Conservation (phyloP, 2,888 invertebrate species). For the Hirtodrosophila histrioides region DNA sequence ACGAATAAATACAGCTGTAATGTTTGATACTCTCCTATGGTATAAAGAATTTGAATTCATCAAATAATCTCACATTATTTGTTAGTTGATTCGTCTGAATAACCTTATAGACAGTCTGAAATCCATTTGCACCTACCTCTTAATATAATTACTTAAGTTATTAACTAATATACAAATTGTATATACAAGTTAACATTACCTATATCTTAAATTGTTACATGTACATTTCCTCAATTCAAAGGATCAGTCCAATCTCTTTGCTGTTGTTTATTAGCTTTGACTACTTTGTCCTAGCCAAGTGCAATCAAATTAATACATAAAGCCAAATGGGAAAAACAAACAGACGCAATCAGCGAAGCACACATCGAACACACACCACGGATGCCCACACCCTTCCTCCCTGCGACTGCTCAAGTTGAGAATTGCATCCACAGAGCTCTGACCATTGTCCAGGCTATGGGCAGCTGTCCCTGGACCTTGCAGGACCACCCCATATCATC, state of each 20-base stretch:
- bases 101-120: no score
- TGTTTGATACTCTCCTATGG: no score
- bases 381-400: background rate
- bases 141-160: no score
- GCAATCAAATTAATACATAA: conserved; percentile 71
- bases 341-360: conserved; percentile 31
- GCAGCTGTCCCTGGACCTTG: conserved; percentile 52
- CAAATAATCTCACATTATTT: no score
- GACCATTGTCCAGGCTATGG: conserved; percentile 44
- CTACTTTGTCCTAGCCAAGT: conserved; percentile 8
- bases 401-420: background rate
- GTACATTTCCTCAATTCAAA: no score
- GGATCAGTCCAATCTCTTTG: background rate
- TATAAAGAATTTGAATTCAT: no score
- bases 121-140: no score
- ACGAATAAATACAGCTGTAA: no score
- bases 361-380: background rate
- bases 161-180: no score
- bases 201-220: no score
- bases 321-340: conserved; percentile 58
- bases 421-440: conserved; percentile 19
- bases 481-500: conserved; percentile 28
- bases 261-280: conserved; percentile 8
- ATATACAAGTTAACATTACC: no score
- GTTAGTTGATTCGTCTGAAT: no score